These are phyloP conservation scores for Rhadinocentrus ornatus DNA, from an alignment of 2,797 vertebrate species.

Conservation along the genomic window DNA sequence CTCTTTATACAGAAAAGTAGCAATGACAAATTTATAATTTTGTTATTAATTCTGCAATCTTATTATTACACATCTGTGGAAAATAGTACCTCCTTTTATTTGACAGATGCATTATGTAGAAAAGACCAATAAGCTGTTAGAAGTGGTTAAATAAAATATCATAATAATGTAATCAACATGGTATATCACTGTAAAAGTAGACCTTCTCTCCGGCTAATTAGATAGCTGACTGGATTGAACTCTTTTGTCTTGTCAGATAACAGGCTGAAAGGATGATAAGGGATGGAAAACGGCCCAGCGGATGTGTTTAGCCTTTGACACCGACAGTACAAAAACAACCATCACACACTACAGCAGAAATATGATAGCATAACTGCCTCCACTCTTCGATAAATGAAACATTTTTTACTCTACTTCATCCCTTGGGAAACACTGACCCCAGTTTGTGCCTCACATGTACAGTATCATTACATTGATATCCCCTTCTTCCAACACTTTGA, in stretches of 20 bases:
- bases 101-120: background rate
- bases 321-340: background rate
- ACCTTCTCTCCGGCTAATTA: constrained; percentile 39
- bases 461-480: background rate
- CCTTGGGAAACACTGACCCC: background rate
- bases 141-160: constrained; percentile 32
- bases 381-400: constrained; percentile 3
- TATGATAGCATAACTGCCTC: background rate
- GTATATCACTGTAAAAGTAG: constrained; percentile 12
- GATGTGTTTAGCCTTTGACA: background rate
- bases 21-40: no score
- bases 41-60: no score
- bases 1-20: no score
- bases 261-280: constrained; percentile 17
- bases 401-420: background rate
- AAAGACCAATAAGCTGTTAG: background rate
- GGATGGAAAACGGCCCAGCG: constrained; percentile 9
- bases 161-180: constrained; percentile 17
- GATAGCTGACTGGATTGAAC: constrained; percentile 33
- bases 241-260: constrained; percentile 3
- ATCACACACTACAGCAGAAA: background rate
- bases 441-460: background rate
- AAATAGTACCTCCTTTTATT: no score
- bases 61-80: no score
- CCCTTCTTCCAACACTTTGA: background rate